Evolutionary conservation across 2,888 invertebrate species (phyloP), one percentile per base, ranked within the genome.

Genomic region (Exephanes ischioxanthus): DNA sequence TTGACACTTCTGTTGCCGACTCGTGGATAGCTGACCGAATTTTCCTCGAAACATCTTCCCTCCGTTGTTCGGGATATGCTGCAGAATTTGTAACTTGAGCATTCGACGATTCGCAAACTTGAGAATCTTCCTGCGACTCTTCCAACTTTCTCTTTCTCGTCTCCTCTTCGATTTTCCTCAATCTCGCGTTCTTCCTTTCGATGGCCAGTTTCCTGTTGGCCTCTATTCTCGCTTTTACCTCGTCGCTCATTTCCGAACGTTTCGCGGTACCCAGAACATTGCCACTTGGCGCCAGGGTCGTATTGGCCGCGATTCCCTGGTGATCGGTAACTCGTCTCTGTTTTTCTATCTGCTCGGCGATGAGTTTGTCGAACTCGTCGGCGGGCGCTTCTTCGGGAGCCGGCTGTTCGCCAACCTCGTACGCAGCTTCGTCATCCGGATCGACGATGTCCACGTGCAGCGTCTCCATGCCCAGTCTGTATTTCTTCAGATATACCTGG

Each of bases 401-500:
- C 2, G 41, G 68, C 7, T 83, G 80, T 7, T 95, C 95, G 0
- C 92, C 94, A 11, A 88, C 87, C 45, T 90, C 88, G 0, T 91
- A 90, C 19, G 92, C 91, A 0, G 94, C 93, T 0, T 93, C 91
- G 1, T 91, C 92, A 9, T 95, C 95, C 0, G 95, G 95, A 22
- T 95, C 95, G 33, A 94, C 94, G 33, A 95, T 94, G 5, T 90
- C 88, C 19, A 89, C 86, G 41, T 93, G 91, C 0, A 89, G 87
- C n/a, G 84, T 89, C 63, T 94, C 94, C 94, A 96, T 95, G 90
- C 96, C 96, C 90, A 95, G 95, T 89, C 96, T 95, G 90, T 96
- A 96, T 94, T 95, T 96, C 72, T 95, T 96, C 70, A 97, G 94
- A 87, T 96, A 96, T 0, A 96, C 96, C 94, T 97, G 96, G 16